A percentile compares a stretch with the other conserved stretches of the same genome.
phyloP scores from a whole-genome alignment of 2,888 invertebrate genomes.

The Phrixothrix hirtus region DNA sequence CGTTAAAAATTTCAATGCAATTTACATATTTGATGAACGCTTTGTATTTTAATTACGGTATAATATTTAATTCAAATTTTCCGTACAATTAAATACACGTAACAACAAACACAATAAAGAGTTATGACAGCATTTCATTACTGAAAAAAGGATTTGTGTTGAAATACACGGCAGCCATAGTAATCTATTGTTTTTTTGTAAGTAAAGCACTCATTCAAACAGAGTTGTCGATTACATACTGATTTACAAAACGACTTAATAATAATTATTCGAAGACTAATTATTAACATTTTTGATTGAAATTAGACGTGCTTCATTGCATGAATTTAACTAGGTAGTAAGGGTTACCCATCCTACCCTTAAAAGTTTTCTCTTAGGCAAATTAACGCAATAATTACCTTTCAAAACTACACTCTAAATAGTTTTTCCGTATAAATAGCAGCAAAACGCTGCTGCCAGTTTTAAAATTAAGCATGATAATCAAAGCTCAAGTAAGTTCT shows the following conservation, averaged over 20 bases:
- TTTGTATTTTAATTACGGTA: conserved; percentile 58
- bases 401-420: conserved; percentile 4
- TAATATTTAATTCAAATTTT: conserved; percentile 58
- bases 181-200: conserved; percentile 28
- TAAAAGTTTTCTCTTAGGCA: conserved; percentile 1
- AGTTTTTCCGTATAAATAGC: conserved; percentile 19
- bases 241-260: conserved; percentile 6
- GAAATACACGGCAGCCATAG: conserved; percentile 36
- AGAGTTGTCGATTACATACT: conserved; percentile 7
- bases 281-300: neutral
- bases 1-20: conserved; percentile 56
- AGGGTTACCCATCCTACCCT: neutral
- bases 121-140: conserved; percentile 51
- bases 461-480: conserved; percentile 40
- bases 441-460: conserved; percentile 33
- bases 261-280: neutral
- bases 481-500: conserved; percentile 37
- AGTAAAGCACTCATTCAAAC: neutral
- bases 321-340: conserved; percentile 1
- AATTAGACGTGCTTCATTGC: neutral
- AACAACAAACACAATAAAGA: conserved; percentile 50
- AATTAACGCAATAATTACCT: conserved; percentile 18
- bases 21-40: conserved; percentile 58
- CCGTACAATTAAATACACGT: conserved; percentile 56
- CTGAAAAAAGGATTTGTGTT: conserved; percentile 47